Evolutionary conservation across 2,888 invertebrate genomes (phyloP), one percentile per base, ranked within the genome.

Genomic region (Willowsia nigromaculata): DNA sequence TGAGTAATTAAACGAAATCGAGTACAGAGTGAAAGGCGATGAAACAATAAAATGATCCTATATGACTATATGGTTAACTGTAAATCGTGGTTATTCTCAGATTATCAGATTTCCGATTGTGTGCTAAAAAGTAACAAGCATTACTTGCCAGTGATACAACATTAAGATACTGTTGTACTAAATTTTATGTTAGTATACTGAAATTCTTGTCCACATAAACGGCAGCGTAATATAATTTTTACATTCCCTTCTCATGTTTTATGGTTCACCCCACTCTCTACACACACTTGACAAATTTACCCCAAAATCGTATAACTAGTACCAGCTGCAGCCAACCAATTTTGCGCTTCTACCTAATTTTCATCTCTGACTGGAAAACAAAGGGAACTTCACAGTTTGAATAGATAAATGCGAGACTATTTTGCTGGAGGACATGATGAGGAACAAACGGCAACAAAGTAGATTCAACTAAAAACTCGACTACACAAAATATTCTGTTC

Each of bases 51-150:
- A n/a, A n/a, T n/a, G n/a, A n/a, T n/a, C n/a, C n/a, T n/a, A n/a
- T n/a, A n/a, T n/a, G n/a, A n/a, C n/a, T n/a, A n/a, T n/a, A n/a
- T n/a, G n/a, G n/a, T n/a, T n/a, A n/a, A n/a, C 56, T 53, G 56
- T 56, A 25, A 56, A 56, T 56, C 56, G 25, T 56, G 56, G 1
- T 18, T 3, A 53, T 18, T 53, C 50, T 53, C 9, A 13, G 50
- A n/a, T 56, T 56, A 56, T 56, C 56, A 56, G 56, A 56, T 56
- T 56, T 56, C n/a, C 56, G 56, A 56, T 56, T 56, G 56, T 56
- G 56, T 56, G 5, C 56, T 56, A 22, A 3, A 56, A 25, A 56
- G 56, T 13, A n/a, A 43, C 43, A 43, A 43, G 43, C 43, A 43
- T 43, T 43, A 43, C 11, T 6, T 43, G 43, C 13, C 43, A 43